Base-by-base conservation (phyloP, 2,113 vertebrate genomes). In the Notarius lentiginosus region DNA sequence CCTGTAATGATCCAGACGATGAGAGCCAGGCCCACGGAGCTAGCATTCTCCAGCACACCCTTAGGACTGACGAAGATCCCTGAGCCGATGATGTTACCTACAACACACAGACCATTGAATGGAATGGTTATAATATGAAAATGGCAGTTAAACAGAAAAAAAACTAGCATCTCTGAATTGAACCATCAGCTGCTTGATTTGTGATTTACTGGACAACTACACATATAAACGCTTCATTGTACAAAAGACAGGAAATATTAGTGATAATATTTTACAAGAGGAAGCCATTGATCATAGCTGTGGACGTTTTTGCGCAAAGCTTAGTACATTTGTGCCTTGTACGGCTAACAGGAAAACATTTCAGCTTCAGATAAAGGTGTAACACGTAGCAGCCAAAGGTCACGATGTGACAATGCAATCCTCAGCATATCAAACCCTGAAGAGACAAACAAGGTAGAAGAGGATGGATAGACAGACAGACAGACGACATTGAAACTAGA, bases 31-130 rank as follows among this genome's bases (percentile, higher is more conserved):
- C 97, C 97, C 90, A 98, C 97, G 0, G 96, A 97, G 91, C 97
- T 97, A 0, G 96, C 96, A 0, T 98, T 97, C 92, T 97, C 97
- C 94, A 98, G 82, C 86, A 98, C 97, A 0, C 97, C 97, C 90
- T 98, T 98, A 0, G 97, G 97, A 0, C 97, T 98, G 84, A 98
- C 97, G 60, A 98, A 98, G 93, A 98, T 98, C 79, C 97, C 97
- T 0, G 97, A 98, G 87, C 97, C 97, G 0, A 98, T 97, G 79
- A 98, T 98, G 93, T 97, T 98, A 86, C 97, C 97, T 98, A 89
- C 6, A 14, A 87, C 61, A 65, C 14, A 79, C 20, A 30, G 49
- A 81, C 3, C 53, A 30, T 11, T n/a, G 9, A 55, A 24, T 55
- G 58, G 47, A 47, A 49, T 30, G 10, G 8, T 58, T 79, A 79